Evolutionary conservation across 2,113 vertebrate species (phyloP), one percentile per base, ranked within the genome.

Genomic region (Oenanthe melanoleuca): DNA sequence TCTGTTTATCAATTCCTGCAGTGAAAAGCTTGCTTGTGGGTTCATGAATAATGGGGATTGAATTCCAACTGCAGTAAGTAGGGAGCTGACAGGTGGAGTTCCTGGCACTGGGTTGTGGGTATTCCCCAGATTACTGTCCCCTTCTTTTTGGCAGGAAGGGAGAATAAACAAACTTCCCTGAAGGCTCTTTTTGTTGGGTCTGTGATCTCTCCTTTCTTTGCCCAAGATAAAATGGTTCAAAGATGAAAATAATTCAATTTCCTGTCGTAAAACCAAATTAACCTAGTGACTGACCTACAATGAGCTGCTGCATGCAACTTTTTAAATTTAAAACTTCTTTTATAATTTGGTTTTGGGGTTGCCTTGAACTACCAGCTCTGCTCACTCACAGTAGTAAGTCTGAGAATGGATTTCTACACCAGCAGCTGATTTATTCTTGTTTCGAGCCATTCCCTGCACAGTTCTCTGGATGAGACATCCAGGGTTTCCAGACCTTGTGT

Each of bases 11-110:
- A 56, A 42, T 81, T 79, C 20, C 40, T 38, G n/a, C 28, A 72
- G 37, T 69, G 40, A 71, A 28, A 55, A 24, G 5, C 57, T 69
- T 45, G 19, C 37, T 53, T 47, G n/a, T 49, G 61, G 14, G 4
- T 49, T 89, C 6, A 26, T 38, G 37, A 79, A 17, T 67, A 56
- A 34, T 11, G 38, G 15, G 47, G 33, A 17, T n/a, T 70, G 80
- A 74, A 45, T 69, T 50, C 50, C 0, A 1, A 4, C 23, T 37
- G 60, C 15, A 19, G 0, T n/a, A 37, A 64, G 11, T 13, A 38
- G 25, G 2, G 17, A 73, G 50, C 45, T 86, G 53, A 47, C 26
- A 25, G 7, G 13, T 4, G 5, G 25, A 40, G 38, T 21, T 47
- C 16, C 29, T 72, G 59, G 11, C 37, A 2, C 6, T 3, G 57